These are phyloP conservation scores for Sphyrna mokarran DNA, from an alignment of 2,113 vertebrate genomes.

Conservation along the genomic window DNA sequence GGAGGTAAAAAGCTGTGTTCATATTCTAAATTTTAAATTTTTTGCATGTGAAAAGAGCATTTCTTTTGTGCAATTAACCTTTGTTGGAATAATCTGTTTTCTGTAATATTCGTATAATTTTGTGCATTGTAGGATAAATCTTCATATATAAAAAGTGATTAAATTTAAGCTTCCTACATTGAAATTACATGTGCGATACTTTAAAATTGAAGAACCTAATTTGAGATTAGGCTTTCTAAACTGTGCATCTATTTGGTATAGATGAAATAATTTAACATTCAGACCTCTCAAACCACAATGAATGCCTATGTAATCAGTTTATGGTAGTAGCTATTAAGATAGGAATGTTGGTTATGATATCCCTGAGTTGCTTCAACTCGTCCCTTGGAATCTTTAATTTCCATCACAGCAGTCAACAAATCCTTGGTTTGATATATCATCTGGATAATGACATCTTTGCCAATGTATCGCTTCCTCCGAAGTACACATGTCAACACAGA, in stretches of 20 bases:
- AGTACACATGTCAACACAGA: neutral
- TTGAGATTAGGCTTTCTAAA: neutral
- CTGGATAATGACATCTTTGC: no score
- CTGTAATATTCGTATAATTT: neutral
- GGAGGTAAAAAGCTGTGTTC: neutral
- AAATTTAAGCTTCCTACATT: neutral
- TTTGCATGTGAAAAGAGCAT: neutral
- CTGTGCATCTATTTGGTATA: neutral
- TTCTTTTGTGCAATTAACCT: neutral
- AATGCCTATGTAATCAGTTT: neutral
- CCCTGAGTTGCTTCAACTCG: neutral
- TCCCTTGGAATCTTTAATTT: no score
- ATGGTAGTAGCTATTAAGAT: neutral
- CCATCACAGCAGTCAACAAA: no score
- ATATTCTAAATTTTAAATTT: neutral
- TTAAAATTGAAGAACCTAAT: neutral
- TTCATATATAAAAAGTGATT: neutral
- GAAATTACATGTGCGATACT: neutral
- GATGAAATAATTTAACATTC: neutral
- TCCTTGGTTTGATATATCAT: no score
- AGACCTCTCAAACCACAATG: neutral
- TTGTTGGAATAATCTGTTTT: neutral
- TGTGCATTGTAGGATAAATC: neutral
- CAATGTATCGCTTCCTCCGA: no score
- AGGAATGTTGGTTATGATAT: neutral